phyloP scores from a whole-genome alignment of 2,888 invertebrate genomes.

The Oxystoma pomonae region DNA sequence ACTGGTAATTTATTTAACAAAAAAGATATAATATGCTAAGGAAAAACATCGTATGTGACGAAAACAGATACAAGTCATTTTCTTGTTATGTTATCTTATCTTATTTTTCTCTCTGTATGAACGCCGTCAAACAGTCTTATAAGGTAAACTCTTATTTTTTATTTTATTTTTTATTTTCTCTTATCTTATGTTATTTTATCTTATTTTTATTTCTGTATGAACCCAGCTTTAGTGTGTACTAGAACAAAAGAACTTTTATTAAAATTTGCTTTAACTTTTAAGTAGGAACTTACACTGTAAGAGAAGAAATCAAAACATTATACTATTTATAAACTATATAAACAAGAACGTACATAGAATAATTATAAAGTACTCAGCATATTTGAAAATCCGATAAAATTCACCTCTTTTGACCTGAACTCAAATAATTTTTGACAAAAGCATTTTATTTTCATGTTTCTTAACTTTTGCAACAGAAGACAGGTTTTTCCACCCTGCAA shows the following conservation, averaged over 20 bases:
- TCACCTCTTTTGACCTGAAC: conserved; percentile 2
- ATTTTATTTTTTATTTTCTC: too few relatives aligned
- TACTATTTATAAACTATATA: neutral
- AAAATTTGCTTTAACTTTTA: neutral
- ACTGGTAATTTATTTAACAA: neutral
- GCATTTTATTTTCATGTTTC: conserved; percentile 4
- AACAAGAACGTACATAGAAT: too few relatives aligned
- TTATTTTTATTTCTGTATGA: too few relatives aligned
- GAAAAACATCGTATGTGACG: neutral
- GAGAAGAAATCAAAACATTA: neutral
- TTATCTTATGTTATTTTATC: too few relatives aligned
- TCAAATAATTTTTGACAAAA: conserved; percentile 10
- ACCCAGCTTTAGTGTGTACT: neutral
- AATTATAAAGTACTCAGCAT: neutral
- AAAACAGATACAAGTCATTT: neutral
- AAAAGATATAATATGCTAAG: neutral
- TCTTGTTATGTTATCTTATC: neutral
- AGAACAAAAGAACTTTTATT: neutral
- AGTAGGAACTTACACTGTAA: neutral
- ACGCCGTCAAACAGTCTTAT: too few relatives aligned
- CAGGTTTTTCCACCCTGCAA: conserved; percentile 10
- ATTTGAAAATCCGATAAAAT: neutral
- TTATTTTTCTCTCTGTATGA: too few relatives aligned
- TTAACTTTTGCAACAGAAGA: conserved; percentile 4
- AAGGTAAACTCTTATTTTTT: too few relatives aligned